Evolutionary conservation across 2,113 vertebrate species (phyloP), one percentile per base, ranked within the genome.

Genomic region (Bufo bufo): DNA sequence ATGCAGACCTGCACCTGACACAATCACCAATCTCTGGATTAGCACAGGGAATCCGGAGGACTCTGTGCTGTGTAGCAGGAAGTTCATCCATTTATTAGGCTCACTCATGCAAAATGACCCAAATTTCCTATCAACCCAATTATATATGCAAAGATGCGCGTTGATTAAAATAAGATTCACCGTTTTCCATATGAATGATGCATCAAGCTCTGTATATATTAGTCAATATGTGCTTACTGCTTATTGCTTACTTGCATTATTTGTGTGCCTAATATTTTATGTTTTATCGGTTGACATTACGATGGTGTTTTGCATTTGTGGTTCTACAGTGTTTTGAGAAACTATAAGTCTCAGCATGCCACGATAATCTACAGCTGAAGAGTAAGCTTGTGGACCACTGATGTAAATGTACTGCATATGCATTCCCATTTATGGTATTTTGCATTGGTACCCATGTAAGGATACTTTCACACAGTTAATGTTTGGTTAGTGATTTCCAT

Each of bases 21-120:
- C 92, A 93, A 92, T 93, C 94, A 93, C 89, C 0, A 89, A 90
- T 93, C 65, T 90, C 92, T 69, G 92, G 93, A 94, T 95, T 93
- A 94, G 93, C 89, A 13, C 80, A 12, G 92, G 93, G 93, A 95
- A 91, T 91, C 91, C 87, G 79, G 91, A 92, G 92, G 91, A 91
- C 93, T 82, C 91, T 23, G 89, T 16, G 84, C 92, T 89, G 43
- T n/a, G 0, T 23, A 89, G 89, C 92, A 93, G 90, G 92, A 89
- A 91, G 49, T 80, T 43, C 90, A 92, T 92, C 87, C 86, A 90
- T 45, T 58, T 91, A 84, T 93, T 91, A 92, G 92, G 94, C 79
- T 93, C 93, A 93, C 90, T 95, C 95, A 95, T 93, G 95, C 94
- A 95, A 95, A 95, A 95, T 95, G 94, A 96, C 95, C 95, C 94